These are phyloP conservation scores for Rhinella marina DNA, from an alignment of 2,797 vertebrate species.

Conservation along the genomic window DNA sequence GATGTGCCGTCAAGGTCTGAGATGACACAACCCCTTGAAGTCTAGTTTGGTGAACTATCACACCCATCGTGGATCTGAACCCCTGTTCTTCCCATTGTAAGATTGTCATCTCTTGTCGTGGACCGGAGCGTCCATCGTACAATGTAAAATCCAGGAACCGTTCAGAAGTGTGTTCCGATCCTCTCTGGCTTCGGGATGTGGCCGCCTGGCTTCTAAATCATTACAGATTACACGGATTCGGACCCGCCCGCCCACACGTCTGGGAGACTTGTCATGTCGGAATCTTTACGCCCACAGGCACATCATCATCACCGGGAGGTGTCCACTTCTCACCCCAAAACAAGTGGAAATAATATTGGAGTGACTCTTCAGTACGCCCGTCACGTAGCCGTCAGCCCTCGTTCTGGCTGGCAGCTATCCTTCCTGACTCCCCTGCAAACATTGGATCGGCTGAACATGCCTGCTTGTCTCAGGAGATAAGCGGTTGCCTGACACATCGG, in stretches of 20 bases:
- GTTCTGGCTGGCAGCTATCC: not conserved
- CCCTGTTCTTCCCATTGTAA: not conserved
- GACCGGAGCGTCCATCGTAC: not conserved
- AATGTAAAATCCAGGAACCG: not conserved
- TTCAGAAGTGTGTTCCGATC: not conserved
- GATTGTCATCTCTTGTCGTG: not conserved
- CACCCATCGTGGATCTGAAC: not conserved
- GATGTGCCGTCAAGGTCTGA: too few relatives aligned
- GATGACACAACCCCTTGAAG: too few relatives aligned
- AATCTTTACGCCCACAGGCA: conserved; percentile 4
- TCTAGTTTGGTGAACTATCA: not conserved
- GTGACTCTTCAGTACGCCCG: not conserved
- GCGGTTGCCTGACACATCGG: not conserved
- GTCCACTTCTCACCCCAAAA: not conserved
- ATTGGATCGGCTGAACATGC: not conserved
- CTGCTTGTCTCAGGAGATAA: not conserved
- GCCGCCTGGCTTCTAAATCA: not conserved
- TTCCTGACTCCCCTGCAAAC: not conserved
- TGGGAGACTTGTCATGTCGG: conserved; percentile 17
- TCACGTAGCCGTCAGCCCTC: not conserved
- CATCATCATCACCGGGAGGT: not conserved
- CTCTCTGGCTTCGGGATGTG: not conserved
- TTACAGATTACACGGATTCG: not conserved
- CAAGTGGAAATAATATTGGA: not conserved
- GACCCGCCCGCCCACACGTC: not conserved